Base-by-base conservation (phyloP, 2,797 vertebrate genomes). In the Diplodus puntazzo region DNA sequence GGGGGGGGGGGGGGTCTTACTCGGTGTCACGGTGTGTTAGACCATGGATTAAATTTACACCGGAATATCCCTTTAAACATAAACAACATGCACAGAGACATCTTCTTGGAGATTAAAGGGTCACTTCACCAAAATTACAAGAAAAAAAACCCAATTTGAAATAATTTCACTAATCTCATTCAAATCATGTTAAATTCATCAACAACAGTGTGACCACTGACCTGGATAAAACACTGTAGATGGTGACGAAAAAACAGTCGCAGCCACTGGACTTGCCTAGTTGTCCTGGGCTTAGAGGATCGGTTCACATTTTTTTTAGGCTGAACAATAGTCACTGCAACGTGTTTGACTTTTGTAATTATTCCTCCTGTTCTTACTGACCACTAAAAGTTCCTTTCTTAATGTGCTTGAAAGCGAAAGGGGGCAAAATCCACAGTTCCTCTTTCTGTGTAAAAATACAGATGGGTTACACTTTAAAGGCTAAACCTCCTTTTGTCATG, bases 41-140 rank as follows among this genome's bases (percentile, higher is more conserved):
- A n/a, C n/a, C n/a, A n/a, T n/a, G n/a, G n/a, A n/a, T n/a, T n/a
- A n/a, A n/a, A n/a, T n/a, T n/a, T n/a, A n/a, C n/a, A n/a, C n/a
- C n/a, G n/a, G n/a, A n/a, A n/a, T n/a, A n/a, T n/a, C n/a, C n/a
- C n/a, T n/a, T 34, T 3, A 54, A 54, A 58, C 39, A 58, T 68
- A 43, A 42, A 23, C 1, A 73, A 18, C 25, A 52, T 9, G 62
- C 13, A 53, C 11, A 25, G 3, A 27, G 4, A 67, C 43, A 43
- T 14, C 11, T 34, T 25, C 9, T 34, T 58, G 20, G 21, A 42
- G 16, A 57, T 23, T 13, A 42, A 80, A 82, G 48, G 23, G 49
- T 16, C 65, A 53, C 10, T 52, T 73, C 30, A 73, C 39, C 43
- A 23, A 69, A 69, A 54, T 68, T 14, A 54, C 12, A 65, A 64